Base-by-base conservation (phyloP, 2,888 invertebrate genomes). In the Agrypnus murinus region DNA sequence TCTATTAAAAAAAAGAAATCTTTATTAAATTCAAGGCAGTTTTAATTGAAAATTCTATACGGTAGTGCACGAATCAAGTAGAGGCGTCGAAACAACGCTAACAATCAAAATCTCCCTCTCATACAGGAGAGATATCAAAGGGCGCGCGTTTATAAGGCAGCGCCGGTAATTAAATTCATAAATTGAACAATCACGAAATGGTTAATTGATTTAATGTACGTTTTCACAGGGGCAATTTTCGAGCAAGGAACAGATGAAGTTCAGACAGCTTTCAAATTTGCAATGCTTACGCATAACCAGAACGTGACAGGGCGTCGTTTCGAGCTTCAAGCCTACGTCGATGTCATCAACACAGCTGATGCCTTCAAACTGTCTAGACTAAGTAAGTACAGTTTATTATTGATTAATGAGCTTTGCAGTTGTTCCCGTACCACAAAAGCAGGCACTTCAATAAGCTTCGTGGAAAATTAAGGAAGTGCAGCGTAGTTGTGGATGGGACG, bases 201-300 rank as follows among this genome's bases (percentile, higher is more conserved):
- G n/a, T 17, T 55, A 55, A 55, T 55, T 55, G 32, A 15, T 34
- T 55, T 55, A n/a, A 36, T 55, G 55, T 55, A 36, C 48, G 6
- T 38, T 15, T 45, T 88, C 88, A 8, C 89, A 96, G 96, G 96
- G 81, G 95, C 95, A 62, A 95, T 96, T 80, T 96, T 96, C 84
- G 96, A 96, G 81, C 95, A 95, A 84, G 95, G 95, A 69, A 95
- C 95, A 0, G 95, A 95, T 83, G 96, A 96, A 84, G 94, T 96
- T 68, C 96, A 96, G 86, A 93, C 95, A 74, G 96, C 95, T n/a
- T 96, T 96, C 86, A 95, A 93, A 82, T 95, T 93, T 84, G 96
- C 96, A 5, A 92, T 95, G 92, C 89, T 92, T 57, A 92, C 92
- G 79, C 95, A 96, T 85, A 95, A 95, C 83, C 92, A 95, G 83